Base-by-base conservation (phyloP, 2,113 vertebrate species). In the Entomyzon cyanotis region DNA sequence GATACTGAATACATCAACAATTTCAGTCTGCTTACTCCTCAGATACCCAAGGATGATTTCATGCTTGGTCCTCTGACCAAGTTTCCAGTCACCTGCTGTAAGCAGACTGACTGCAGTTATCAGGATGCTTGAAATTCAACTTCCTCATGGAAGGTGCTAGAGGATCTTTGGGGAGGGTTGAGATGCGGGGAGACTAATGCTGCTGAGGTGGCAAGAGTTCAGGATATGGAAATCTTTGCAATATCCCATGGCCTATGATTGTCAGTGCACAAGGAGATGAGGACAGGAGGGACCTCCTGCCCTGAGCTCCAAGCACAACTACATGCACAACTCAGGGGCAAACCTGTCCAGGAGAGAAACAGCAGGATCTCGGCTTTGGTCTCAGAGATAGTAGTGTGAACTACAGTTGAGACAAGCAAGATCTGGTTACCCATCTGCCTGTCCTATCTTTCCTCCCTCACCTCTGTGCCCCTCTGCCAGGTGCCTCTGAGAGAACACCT, bases 401-500 rank as follows among this genome's bases (percentile, higher is more conserved):
- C 59, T 73, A 23, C n/a, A 53, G 39, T 6, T 10, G 28, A 69
- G 52, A 41, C 39, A 50, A 47, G 18, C 22, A 80, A 73, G 20
- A 25, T 22, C 21, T 56, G 53, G 19, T 28, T 52, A 53, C 13
- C 20, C 28, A 30, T 56, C 58, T 55, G 9, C 64, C 31, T 84
- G 47, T 75, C 33, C 65, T 58, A 12, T 22, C 8, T 73, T 68
- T n/a, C 24, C 49, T 31, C 11, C 65, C 33, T 60, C 16, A 35
- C 37, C 37, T 0, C 1, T 1, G 5, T 33, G 56, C 25, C 0
- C 1, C 77, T 69, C 64, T 69, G 74, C 39, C 49, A 31, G 17
- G n/a, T 8, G 14, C 27, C 49, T 79, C 41, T 0, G 3, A 53
- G 63, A 31, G 81, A 90, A 56, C 17, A 24, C 31, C 39, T 8